Evolutionary conservation across 2,113 vertebrate genomes (phyloP).

Genomic region (Chlamydotis undulata): DNA sequence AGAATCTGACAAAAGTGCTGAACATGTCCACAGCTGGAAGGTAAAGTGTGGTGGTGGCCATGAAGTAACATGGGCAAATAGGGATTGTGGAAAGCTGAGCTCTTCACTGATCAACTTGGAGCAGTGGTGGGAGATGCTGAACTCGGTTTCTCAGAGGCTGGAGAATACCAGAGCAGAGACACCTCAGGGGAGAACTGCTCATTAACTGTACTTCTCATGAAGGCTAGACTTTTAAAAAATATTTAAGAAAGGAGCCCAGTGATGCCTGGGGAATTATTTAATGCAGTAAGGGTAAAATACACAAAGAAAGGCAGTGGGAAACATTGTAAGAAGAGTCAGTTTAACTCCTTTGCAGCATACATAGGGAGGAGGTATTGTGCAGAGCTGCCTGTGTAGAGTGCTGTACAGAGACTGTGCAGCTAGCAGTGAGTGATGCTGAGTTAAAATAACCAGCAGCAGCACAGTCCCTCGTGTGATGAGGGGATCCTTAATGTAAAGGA

Average conservation of each 20-base stretch:
- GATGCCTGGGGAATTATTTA: neutral
- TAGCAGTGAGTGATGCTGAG: neutral
- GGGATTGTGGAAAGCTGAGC: rapidly evolving
- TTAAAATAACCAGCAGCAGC: neutral
- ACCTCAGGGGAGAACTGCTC: neutral
- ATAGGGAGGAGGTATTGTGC: neutral
- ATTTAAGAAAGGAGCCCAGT: neutral
- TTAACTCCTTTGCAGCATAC: neutral
- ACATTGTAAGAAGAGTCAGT: neutral
- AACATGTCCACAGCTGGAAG: neutral
- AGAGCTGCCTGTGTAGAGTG: neutral
- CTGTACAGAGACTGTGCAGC: neutral
- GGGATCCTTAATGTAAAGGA: neutral
- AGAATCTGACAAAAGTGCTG: neutral
- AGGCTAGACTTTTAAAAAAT: neutral
- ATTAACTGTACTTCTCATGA: neutral
- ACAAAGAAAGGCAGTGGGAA: neutral
- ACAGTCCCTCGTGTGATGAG: neutral
- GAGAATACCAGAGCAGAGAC: neutral
- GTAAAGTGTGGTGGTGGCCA: neutral
- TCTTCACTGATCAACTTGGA: neutral
- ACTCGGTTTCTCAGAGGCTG: rapidly evolving
- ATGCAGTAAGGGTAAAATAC: neutral
- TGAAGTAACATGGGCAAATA: neutral
- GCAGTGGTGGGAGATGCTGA: neutral